These are phyloP conservation scores for Microtus pennsylvanicus DNA, from an alignment of 2,113 vertebrate genomes.

Conservation along the genomic window DNA sequence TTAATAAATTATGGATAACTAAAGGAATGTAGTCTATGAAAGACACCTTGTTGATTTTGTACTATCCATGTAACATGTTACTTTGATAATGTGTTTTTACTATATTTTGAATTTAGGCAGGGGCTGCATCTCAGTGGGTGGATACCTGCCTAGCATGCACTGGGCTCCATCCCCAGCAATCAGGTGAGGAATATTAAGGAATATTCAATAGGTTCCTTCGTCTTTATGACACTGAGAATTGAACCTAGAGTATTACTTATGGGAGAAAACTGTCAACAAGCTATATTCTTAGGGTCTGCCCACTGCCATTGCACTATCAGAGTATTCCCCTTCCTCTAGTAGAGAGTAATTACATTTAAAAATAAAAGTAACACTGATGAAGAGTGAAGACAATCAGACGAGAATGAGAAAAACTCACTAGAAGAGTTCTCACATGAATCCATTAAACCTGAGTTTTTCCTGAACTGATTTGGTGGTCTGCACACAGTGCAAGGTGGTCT, in stretches of 20 bases:
- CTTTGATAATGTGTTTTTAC: background rate
- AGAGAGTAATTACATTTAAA: background rate
- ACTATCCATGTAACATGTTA: background rate
- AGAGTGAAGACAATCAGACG: background rate
- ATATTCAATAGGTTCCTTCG: background rate
- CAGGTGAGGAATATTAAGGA: background rate
- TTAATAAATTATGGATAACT: slow-evolving; percentile 57
- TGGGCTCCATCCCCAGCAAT: rapidly evolving
- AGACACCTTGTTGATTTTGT: background rate
- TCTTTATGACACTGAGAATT: background rate
- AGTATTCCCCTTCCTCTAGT: background rate
- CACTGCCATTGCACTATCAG: background rate
- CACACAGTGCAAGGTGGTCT: background rate
- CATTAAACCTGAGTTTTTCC: background rate
- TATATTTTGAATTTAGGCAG: background rate
- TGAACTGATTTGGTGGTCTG: background rate
- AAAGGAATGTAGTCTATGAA: background rate
- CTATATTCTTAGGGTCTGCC: background rate
- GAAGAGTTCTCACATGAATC: too few relatives aligned
- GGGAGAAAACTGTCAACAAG: too few relatives aligned
- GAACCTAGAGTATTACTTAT: background rate
- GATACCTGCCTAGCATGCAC: background rate
- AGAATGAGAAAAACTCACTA: background rate
- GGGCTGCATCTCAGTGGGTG: background rate
- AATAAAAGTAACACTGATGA: background rate